Conservation (phyloP, 2,888 invertebrate genomes). For the Dione vanillae region DNA sequence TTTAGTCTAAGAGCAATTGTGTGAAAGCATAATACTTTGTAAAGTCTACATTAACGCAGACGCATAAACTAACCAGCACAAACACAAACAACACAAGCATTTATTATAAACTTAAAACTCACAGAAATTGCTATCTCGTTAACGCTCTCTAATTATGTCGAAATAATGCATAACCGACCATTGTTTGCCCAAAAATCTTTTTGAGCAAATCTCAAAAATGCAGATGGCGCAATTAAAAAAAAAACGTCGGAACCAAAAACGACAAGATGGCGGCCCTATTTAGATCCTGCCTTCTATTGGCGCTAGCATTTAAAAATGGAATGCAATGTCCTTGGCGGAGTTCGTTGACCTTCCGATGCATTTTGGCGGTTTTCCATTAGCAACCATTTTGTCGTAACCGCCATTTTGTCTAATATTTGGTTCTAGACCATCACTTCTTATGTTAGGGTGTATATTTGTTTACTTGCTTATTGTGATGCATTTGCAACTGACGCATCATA, state of each 20-base stretch:
- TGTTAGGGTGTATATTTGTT: conserved; percentile 58
- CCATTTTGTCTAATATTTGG: conserved; percentile 48
- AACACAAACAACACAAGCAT: conserved; percentile 28
- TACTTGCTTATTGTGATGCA: conserved; percentile 43
- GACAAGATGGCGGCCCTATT: conserved; percentile 81
- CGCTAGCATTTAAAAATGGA: conserved; percentile 83
- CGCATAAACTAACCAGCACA: conserved; percentile 22
- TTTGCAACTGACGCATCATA: conserved; percentile 46
- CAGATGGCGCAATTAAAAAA: conserved; percentile 68
- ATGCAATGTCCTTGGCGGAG: conserved; percentile 83
- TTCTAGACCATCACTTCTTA: conserved; percentile 56
- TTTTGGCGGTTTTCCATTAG: conserved; percentile 75
- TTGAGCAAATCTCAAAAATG: conserved; percentile 65
- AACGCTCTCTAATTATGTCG: conserved; percentile 77
- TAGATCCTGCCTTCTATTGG: conserved; percentile 82
- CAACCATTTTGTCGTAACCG: conserved; percentile 63
- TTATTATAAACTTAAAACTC: conserved; percentile 31
- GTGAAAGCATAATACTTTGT: conserved; percentile 22
- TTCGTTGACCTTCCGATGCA: conserved; percentile 83
- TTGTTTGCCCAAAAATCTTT: conserved; percentile 64
- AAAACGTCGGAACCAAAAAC: conserved; percentile 66
- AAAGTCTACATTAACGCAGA: conserved; percentile 28
- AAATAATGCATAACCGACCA: conserved; percentile 74
- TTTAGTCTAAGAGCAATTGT: conserved; percentile 7
- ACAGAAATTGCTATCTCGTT: conserved; percentile 44